Conservation (phyloP, 1,140 invertebrate species). For the Bombus haemorrhoidalis region DNA sequence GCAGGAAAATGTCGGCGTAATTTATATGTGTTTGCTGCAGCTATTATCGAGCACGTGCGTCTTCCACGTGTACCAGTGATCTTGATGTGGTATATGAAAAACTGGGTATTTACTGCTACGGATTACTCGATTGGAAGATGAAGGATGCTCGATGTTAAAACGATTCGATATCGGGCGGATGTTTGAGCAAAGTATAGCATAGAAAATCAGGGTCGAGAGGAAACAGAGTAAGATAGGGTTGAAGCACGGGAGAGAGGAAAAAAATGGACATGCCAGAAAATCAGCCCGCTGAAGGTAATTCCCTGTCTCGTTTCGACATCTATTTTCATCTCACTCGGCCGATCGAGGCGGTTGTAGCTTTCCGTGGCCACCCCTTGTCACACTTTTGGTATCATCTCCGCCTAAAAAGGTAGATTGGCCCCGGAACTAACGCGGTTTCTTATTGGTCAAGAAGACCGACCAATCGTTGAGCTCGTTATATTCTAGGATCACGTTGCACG, state of each 20-base stretch:
- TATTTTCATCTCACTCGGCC: constrained; percentile 79
- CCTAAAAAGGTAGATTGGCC: constrained; percentile 83
- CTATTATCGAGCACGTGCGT: constrained; percentile 60
- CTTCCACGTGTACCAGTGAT: constrained; percentile 61
- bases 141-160: not conserved
- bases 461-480: constrained; percentile 82
- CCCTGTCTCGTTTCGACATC: constrained; percentile 63
- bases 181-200: not conserved
- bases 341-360: constrained; percentile 70
- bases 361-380: constrained; percentile 76
- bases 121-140: not conserved
- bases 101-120: not conserved
- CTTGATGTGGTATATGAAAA: constrained; percentile 30
- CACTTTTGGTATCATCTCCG: constrained; percentile 81
- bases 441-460: constrained; percentile 79
- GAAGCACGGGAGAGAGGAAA: not conserved
- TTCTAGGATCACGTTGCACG: constrained; percentile 91
- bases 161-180: not conserved
- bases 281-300: constrained; percentile 29
- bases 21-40: constrained; percentile 10
- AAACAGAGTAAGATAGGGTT: not conserved
- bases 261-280: constrained; percentile 45
- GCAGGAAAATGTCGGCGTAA: not conserved
- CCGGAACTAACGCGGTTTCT: constrained; percentile 79
- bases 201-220: not conserved